Evolutionary conservation across 2,888 invertebrate species (phyloP).

Genomic region (Lycocerus yunnanus): DNA sequence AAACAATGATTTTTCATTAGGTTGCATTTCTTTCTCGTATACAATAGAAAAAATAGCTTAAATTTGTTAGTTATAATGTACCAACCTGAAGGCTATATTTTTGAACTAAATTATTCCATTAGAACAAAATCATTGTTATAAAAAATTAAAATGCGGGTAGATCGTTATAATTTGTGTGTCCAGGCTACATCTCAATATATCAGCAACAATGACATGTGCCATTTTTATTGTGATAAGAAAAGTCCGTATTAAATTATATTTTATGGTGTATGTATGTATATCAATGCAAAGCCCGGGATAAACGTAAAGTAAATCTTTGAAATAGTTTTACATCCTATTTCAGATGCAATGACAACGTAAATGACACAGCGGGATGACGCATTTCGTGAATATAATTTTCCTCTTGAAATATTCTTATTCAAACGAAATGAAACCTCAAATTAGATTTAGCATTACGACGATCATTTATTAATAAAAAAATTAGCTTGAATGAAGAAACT

Average conservation of each 20-base stretch:
- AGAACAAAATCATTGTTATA: too few relatives aligned
- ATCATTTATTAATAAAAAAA: not conserved
- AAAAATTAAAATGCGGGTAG: too few relatives aligned
- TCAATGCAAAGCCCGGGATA: not conserved
- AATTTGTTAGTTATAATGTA: too few relatives aligned
- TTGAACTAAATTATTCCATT: too few relatives aligned
- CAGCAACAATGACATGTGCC: not conserved
- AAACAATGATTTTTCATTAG: too few relatives aligned
- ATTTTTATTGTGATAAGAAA: not conserved
- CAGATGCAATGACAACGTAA: not conserved
- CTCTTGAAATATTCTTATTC: not conserved
- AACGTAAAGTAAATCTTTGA: not conserved
- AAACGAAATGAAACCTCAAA: not conserved
- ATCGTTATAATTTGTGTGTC: too few relatives aligned
- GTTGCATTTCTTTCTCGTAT: too few relatives aligned
- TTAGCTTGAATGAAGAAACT: not conserved
- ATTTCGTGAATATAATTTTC: not conserved
- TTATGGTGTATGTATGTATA: not conserved
- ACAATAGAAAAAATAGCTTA: too few relatives aligned
- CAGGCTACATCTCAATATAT: not conserved
- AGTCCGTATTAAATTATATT: not conserved
- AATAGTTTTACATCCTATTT: not conserved
- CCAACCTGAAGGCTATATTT: too few relatives aligned
- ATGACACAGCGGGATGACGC: not conserved
- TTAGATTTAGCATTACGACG: not conserved